Conservation (phyloP, 2,888 invertebrate species). For the Thymelicus sylvestris region DNA sequence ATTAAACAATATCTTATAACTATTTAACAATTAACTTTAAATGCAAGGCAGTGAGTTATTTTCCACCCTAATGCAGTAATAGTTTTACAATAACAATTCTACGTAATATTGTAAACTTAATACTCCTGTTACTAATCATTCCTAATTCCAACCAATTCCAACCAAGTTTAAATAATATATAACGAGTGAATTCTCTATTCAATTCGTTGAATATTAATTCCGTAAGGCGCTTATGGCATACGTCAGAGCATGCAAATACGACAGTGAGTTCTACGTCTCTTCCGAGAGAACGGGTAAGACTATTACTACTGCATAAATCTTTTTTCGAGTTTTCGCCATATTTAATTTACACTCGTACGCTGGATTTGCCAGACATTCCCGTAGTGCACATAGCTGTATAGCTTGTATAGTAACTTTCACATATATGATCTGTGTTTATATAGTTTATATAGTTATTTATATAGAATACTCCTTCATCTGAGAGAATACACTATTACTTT, state of each 20-base stretch:
- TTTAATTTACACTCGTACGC: not conserved
- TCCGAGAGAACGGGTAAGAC: not conserved
- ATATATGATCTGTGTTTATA: too few relatives aligned
- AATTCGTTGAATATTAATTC: constrained; percentile 6
- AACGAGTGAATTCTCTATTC: not conserved
- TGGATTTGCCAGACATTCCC: too few relatives aligned
- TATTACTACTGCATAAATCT: not conserved
- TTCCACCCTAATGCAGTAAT: too few relatives aligned
- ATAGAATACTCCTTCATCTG: too few relatives aligned
- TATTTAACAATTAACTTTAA: too few relatives aligned
- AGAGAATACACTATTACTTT: too few relatives aligned
- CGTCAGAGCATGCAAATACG: not conserved
- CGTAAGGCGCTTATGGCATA: not conserved
- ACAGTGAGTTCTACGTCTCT: not conserved
- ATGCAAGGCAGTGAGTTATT: too few relatives aligned
- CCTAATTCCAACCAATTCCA: not conserved
- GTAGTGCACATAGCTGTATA: too few relatives aligned
- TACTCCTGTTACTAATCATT: not conserved
- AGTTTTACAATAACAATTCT: not conserved
- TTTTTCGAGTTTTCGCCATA: not conserved
- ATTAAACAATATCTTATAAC: too few relatives aligned
- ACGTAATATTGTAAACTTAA: not conserved
- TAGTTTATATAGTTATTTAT: too few relatives aligned
- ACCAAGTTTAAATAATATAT: not conserved
- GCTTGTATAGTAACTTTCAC: too few relatives aligned